Percentiles rank a stretch among this genome's conserved stretches.
Conservation (phyloP, 2,888 invertebrate species). For the Plagodis dolabraria region DNA sequence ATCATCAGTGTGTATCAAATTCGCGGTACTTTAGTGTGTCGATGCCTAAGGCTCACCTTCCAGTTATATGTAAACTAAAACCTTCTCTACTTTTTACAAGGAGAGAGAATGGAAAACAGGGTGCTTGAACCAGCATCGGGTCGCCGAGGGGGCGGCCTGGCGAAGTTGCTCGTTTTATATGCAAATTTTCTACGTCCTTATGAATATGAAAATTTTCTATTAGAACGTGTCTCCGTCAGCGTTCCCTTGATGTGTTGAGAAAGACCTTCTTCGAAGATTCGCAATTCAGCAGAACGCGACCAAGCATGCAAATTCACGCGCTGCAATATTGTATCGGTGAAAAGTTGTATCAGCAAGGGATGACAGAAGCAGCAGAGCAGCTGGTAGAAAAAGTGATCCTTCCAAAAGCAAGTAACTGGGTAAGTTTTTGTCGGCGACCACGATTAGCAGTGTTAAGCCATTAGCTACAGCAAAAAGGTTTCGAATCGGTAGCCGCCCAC, state of each 20-base stretch:
- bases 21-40: conserved; percentile 35
- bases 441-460: conserved; percentile 23
- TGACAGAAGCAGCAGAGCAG: conserved; percentile 11
- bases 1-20: conserved; percentile 38
- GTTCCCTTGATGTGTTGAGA: conserved; percentile 69
- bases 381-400: conserved; percentile 15
- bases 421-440: conserved; percentile 25
- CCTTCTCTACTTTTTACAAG: conserved; percentile 64
- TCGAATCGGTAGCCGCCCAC: conserved; percentile 11
- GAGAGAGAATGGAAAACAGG: conserved; percentile 70
- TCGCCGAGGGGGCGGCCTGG: conserved; percentile 51
- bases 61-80: conserved; percentile 59
- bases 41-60: conserved; percentile 32
- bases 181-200: conserved; percentile 82
- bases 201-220: conserved; percentile 85
- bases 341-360: conserved; percentile 16
- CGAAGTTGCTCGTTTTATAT: conserved; percentile 83
- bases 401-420: conserved; percentile 22
- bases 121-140: conserved; percentile 62
- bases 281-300: conserved; percentile 59
- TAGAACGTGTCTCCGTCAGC: conserved; percentile 83
- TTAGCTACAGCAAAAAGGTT: conserved; percentile 32
- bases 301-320: conserved; percentile 56
- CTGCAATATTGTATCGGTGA: conserved; percentile 19
- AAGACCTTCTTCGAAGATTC: conserved; percentile 60